Percentiles rank a stretch among this genome's conserved stretches.
Conservation (phyloP, 2,888 invertebrate genomes). For the Sussaba pulchella region DNA sequence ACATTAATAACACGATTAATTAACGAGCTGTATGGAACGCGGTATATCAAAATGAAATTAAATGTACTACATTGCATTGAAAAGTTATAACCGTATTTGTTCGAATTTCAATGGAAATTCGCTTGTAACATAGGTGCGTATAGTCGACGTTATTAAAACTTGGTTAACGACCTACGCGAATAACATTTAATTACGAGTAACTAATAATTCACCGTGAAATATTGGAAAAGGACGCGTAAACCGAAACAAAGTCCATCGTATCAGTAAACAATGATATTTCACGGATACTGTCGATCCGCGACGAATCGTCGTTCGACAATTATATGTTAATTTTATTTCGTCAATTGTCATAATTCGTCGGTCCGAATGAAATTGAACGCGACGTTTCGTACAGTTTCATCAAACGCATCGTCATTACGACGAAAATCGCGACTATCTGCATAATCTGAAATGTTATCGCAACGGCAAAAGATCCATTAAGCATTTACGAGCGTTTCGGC, state of each 20-base stretch:
- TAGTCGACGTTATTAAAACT: slow-evolving; percentile 1
- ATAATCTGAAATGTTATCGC: background rate
- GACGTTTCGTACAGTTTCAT: too few relatives aligned
- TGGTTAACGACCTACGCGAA: background rate
- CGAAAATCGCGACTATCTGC: background rate
- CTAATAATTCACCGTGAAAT: background rate
- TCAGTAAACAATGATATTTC: too few relatives aligned
- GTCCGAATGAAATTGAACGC: too few relatives aligned
- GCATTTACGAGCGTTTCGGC: slow-evolving; percentile 1
- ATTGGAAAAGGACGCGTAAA: background rate
- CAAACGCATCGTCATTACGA: background rate
- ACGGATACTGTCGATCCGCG: too few relatives aligned
- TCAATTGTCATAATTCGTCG: too few relatives aligned
- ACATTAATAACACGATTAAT: too few relatives aligned
- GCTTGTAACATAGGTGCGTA: background rate
- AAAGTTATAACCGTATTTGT: background rate
- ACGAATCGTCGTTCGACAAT: too few relatives aligned
- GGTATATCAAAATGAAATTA: too few relatives aligned
- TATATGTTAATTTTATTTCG: too few relatives aligned
- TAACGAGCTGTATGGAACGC: too few relatives aligned
- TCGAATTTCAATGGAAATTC: background rate
- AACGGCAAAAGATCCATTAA: background rate
- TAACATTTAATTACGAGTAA: background rate
- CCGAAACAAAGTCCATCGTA: too few relatives aligned
- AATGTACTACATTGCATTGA: background rate